Conservation (phyloP, 2,888 invertebrate genomes). For the Drosophila setosimentum region DNA sequence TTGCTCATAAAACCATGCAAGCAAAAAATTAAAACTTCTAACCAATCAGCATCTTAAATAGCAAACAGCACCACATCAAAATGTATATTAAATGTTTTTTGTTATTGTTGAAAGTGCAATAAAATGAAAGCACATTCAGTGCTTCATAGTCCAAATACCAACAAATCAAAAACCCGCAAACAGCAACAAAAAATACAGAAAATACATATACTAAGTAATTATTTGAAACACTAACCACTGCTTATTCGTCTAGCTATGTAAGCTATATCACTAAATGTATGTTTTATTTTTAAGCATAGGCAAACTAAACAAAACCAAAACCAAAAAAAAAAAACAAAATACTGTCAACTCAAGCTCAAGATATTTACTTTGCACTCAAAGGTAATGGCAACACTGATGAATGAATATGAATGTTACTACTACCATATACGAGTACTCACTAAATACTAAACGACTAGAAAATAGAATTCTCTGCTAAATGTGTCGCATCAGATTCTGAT, state of each 20-base stretch:
- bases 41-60: slow-evolving; percentile 12
- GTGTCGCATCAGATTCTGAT: slow-evolving; percentile 29
- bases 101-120: slow-evolving; percentile 49
- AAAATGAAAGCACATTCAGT: slow-evolving; percentile 24
- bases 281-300: slow-evolving; percentile 31
- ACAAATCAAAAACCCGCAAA: neutral
- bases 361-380: slow-evolving; percentile 51
- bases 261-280: slow-evolving; percentile 40
- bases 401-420: slow-evolving; percentile 57
- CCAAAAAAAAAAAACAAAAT: neutral
- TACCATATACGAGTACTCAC: slow-evolving; percentile 37
- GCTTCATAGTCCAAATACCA: slow-evolving; percentile 17
- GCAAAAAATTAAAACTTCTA: slow-evolving; percentile 9
- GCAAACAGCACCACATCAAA: slow-evolving; percentile 6
- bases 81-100: slow-evolving; percentile 23
- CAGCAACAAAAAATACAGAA: slow-evolving; percentile 3
- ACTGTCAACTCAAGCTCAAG: slow-evolving; percentile 35
- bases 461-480: slow-evolving; percentile 40
- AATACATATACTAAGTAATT: slow-evolving; percentile 23
- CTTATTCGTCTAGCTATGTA: slow-evolving; percentile 65
- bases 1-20: slow-evolving; percentile 34
- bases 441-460: slow-evolving; percentile 24
- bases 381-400: slow-evolving; percentile 40
- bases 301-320: neutral
- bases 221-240: slow-evolving; percentile 30